phyloP scores from a whole-genome alignment of 1,140 invertebrate species.

The Diprion similis region DNA sequence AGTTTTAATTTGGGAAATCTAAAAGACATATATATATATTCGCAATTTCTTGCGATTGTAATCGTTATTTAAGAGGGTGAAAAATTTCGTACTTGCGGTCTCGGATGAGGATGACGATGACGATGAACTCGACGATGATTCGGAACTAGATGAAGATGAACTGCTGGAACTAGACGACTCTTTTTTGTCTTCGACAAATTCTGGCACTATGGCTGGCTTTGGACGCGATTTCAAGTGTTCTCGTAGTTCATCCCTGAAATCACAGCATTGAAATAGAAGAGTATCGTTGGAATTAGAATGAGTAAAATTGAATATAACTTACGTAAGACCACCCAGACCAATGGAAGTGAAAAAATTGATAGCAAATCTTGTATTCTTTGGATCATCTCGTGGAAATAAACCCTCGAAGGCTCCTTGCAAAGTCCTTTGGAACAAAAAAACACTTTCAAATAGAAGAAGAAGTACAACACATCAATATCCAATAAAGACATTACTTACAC shows the following conservation, averaged over 20 bases:
- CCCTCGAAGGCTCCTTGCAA: constrained; percentile 88
- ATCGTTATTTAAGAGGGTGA: background rate
- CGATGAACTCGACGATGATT: constrained; percentile 19
- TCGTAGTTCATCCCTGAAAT: constrained; percentile 79
- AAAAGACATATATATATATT: too few relatives aligned
- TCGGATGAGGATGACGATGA: constrained; percentile 32
- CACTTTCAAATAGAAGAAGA: constrained; percentile 12
- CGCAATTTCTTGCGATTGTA: too few relatives aligned
- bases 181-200: constrained; percentile 23
- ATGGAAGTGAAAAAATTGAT: constrained; percentile 99
- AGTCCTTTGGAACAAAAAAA: constrained; percentile 68
- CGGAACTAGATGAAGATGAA: constrained; percentile 22
- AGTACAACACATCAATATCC: background rate
- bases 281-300: constrained; percentile 13
- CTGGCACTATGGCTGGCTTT: constrained; percentile 34
- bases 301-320: constrained; percentile 45
- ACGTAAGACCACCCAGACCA: constrained; percentile 94
- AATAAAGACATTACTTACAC: constrained; percentile 64
- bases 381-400: constrained; percentile 94
- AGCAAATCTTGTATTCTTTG: constrained; percentile 95
- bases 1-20: too few relatives aligned
- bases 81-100: constrained; percentile 24
- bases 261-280: constrained; percentile 31
- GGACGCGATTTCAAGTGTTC: constrained; percentile 82
- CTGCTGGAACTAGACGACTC: constrained; percentile 28